Base-by-base conservation (phyloP, 2,113 vertebrate genomes). In the Nannobrachium achirus region DNA sequence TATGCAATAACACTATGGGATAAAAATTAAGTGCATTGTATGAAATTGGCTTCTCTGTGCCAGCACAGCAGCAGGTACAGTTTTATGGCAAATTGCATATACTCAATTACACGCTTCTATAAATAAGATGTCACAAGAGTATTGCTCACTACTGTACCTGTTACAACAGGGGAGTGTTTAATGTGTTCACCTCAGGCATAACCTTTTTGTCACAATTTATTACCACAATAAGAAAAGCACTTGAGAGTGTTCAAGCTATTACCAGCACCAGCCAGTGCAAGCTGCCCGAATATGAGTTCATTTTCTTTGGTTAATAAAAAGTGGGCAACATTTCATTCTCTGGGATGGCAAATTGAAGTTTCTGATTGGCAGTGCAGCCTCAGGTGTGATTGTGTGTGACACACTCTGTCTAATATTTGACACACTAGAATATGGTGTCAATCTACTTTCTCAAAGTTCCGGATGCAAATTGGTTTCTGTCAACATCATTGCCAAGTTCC, bases 121-220 rank as follows among this genome's bases (percentile, higher is more conserved):
- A 82, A 82, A 89, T 73, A 82, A 78, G 53, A 78, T 63, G 62
- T 78, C 71, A 33, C 25, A 78, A 45, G 63, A 57, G 55, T 75
- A 80, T 76, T 76, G 79, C 75, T 78, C 66, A 72, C 73, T 65
- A 72, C 75, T 33, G 25, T 78, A 81, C 73, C 59, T 84, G 63
- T 69, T 84, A 65, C 59, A 76, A 78, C 75, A 67, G 51, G 67
- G 70, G 76, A 82, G 66, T 69, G 71, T 78, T 87, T 81, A 80
- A 67, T 57, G 73, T 70, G 68, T 78, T 75, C 72, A 78, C 80
- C 75, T 59, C 20, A 55, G 74, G 63, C 60, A 48, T 56, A 65
- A 64, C 73, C 75, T 66, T 81, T 75, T 75, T 46, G 9, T 63
- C 58, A 63, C 56, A 68, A 82, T 86, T 85, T 84, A 87, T 81